phyloP scores from a whole-genome alignment of 2,888 invertebrate genomes.

The Perdita meconis region DNA sequence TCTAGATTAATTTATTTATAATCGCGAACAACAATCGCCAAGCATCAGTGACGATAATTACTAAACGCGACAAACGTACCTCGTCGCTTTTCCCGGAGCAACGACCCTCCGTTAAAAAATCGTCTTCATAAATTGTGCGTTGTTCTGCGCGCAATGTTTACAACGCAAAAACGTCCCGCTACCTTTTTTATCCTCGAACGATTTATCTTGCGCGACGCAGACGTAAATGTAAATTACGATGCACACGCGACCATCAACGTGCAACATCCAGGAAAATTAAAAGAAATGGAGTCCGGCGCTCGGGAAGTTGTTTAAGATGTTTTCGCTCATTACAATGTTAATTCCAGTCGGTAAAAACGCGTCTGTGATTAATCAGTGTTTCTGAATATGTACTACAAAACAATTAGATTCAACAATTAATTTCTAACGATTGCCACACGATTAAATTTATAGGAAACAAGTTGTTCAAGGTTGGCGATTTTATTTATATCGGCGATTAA shows the following conservation, averaged over 20 bases:
- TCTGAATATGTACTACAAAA: neutral
- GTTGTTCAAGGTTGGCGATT: neutral
- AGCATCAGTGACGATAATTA: neutral
- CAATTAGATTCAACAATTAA: neutral
- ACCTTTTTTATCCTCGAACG: neutral
- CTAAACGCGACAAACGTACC: neutral
- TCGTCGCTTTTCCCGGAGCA: neutral
- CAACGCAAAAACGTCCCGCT: neutral
- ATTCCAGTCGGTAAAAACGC: neutral
- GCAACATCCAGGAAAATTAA: neutral
- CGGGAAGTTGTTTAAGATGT: neutral
- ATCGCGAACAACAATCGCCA: too few relatives aligned
- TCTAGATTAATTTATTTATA: neutral
- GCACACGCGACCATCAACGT: conserved; percentile 1
- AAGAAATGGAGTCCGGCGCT: neutral
- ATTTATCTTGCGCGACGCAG: conserved; percentile 1
- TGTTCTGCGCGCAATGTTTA: neutral
- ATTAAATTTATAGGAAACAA: neutral
- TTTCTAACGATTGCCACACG: neutral
- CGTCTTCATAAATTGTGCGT: neutral
- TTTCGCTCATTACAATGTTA: neutral
- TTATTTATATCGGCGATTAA: neutral
- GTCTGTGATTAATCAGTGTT: neutral
- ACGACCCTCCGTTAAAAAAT: neutral
- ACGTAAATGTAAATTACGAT: conserved; percentile 2